A percentile compares a stretch with the other conserved stretches of the same genome.
Evolutionary conservation across 1,140 invertebrate genomes (phyloP).

Genomic region (Trachymyrmex cornetzi): DNA sequence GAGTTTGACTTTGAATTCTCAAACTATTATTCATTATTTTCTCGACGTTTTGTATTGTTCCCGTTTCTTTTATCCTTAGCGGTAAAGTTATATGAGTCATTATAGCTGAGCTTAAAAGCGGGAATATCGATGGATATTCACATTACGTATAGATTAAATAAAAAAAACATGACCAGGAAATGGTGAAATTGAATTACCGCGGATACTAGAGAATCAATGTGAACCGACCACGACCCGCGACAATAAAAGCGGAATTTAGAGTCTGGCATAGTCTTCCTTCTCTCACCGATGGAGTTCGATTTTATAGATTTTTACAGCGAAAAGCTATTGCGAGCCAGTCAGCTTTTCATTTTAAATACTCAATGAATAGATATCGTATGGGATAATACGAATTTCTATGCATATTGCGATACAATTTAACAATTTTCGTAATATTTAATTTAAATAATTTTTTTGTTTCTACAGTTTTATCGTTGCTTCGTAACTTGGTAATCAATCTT

Average conservation of each 20-base stretch:
- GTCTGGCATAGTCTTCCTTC: not conserved
- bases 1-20: conserved; percentile 25
- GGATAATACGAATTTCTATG: conserved; percentile 6
- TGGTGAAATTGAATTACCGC: conserved; percentile 58
- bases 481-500: not conserved
- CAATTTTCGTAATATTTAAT: not conserved
- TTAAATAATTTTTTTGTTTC: not conserved
- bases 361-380: not conserved
- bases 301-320: conserved; percentile 5
- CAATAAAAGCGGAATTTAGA: conserved; percentile 53
- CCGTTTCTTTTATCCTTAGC: not conserved
- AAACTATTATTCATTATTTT: conserved; percentile 12
- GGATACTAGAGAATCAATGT: conserved; percentile 36
- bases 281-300: not conserved
- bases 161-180: conserved; percentile 32
- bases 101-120: conserved; percentile 10
- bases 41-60: not conserved
- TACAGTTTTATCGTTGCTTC: not conserved
- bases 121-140: conserved; percentile 13
- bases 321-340: conserved; percentile 1
- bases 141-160: conserved; percentile 29
- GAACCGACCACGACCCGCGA: conserved; percentile 16
- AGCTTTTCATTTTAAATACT: conserved; percentile 10
- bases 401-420: not conserved
- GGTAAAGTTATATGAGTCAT: conserved; percentile 6